phyloP scores from a whole-genome alignment of 2,113 vertebrate genomes.

The Xiphophorus couchianus region DNA sequence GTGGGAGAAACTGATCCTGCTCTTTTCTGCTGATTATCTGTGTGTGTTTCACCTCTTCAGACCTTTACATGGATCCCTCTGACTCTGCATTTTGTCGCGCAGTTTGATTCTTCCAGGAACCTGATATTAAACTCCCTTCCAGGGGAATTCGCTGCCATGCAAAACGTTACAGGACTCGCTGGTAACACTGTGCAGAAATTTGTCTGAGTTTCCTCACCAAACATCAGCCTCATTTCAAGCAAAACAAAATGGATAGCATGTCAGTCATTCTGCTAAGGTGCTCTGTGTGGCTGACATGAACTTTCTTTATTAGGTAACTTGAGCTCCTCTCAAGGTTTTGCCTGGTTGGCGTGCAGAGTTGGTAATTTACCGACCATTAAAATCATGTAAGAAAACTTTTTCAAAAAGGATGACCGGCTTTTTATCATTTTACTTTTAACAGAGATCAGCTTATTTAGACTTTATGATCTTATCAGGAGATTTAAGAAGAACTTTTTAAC shows the following conservation, averaged over 20 bases:
- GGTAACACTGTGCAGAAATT: constrained; percentile 13
- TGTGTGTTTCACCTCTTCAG: constrained; percentile 32
- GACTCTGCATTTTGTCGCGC: background rate
- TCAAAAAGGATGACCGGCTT: background rate
- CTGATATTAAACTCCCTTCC: constrained; percentile 14
- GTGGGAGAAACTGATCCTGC: constrained; percentile 32
- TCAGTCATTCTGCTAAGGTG: constrained; percentile 41
- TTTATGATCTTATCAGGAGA: too few species aligned
- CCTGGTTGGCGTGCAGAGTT: constrained; percentile 1
- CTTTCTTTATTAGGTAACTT: constrained; percentile 40
- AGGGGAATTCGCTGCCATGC: constrained; percentile 24
- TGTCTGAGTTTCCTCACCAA: constrained; percentile 45
- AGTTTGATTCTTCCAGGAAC: constrained; percentile 30
- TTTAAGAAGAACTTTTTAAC: too few species aligned
- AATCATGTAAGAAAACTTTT: constrained; percentile 1
- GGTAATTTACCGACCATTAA: constrained; percentile 21
- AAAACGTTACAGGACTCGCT: constrained; percentile 15
- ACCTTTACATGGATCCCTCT: background rate
- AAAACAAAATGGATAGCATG: constrained; percentile 35
- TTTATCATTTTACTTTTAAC: background rate
- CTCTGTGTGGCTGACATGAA: constrained; percentile 29
- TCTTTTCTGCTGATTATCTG: constrained; percentile 27
- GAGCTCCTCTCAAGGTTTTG: constrained; percentile 20
- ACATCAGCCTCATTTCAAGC: constrained; percentile 45
- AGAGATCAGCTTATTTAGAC: background rate